Percentiles rank a stretch among this genome's conserved stretches.
Evolutionary conservation across 2,113 vertebrate species (phyloP).

Genomic region (Oreochromis aureus): DNA sequence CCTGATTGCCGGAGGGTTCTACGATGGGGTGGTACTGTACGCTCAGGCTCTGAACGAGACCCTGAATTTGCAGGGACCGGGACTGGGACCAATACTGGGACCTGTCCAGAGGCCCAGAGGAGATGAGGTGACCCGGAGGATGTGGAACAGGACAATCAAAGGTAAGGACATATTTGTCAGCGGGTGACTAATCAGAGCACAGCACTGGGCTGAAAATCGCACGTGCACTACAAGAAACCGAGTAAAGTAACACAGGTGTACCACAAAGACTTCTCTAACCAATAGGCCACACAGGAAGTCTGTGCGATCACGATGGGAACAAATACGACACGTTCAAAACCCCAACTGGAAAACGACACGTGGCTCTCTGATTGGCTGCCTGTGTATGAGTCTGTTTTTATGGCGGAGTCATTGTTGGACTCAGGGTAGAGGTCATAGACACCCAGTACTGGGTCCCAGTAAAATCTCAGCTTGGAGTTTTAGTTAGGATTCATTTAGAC

Average conservation of each 20-base stretch:
- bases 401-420: background rate
- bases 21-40: slow-evolving; percentile 88
- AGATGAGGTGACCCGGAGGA: slow-evolving; percentile 67
- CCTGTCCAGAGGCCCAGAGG: slow-evolving; percentile 13
- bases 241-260: background rate
- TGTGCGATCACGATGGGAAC: slow-evolving; percentile 5
- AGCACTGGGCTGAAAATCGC: background rate
- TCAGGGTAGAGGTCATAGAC: background rate
- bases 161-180: slow-evolving; percentile 64
- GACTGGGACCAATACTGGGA: background rate
- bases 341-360: background rate
- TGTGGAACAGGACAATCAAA: slow-evolving; percentile 84
- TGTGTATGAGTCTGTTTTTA: background rate
- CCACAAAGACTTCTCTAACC: background rate
- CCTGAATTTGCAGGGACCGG: slow-evolving; percentile 65
- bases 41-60: slow-evolving; percentile 86
- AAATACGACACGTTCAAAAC: background rate
- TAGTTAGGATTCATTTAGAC: background rate
- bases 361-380: background rate
- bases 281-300: background rate
- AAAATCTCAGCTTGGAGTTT: background rate
- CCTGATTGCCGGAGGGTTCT: slow-evolving; percentile 88
- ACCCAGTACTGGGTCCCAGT: background rate
- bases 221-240: background rate
- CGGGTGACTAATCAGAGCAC: background rate